Evolutionary conservation across 2,113 vertebrate genomes (phyloP), one percentile per base, ranked within the genome.

Genomic region (Stigmatopora nigra): DNA sequence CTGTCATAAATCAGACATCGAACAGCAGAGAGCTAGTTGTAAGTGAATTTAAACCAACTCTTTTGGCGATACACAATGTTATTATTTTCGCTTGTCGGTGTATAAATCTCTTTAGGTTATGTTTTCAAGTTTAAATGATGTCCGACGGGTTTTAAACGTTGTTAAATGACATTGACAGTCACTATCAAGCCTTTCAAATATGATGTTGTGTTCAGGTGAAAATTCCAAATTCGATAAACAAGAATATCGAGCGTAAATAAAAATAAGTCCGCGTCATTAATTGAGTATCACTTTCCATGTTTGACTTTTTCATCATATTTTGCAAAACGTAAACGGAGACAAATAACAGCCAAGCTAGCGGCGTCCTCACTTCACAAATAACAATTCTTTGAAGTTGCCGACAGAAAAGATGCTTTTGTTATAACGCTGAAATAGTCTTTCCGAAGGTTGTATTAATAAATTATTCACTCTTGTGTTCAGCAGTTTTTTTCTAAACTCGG

Each of bases 1-100:
- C 65, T 46, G 71, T 87, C 86, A 87, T 66, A 75, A 88, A 78
- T 89, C 83, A 86, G 15, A 22, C 35, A 16, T 64, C 62, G 3
- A 22, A 2, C 5, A 31, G 5, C 13, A n/a, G 17, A 56, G 14
- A 31, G 19, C 38, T 65, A 55, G 7, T 55, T 45, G 49, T 51
- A 51, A 63, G 61, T 62, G 56, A 59, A 22, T 20, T n/a, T 9
- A 5, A 31, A 53, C 51, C 19, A 13, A 4, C 19, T n/a, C 35
- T 9, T 48, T 65, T 12, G 25, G 25, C 12, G 9, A 61, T 0
- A 19, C 1, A 14, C 75, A 77, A 78, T 65, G 61, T 66, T 53
- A 72, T 80, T 76, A 80, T 2, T 63, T 35, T 0, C 15, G 4
- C 7, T 7, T 9, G 9, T 9, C 7, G 44, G n/a, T 1, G 60